Base-by-base conservation (phyloP, 2,113 vertebrate genomes). In the Mus spicilegus region DNA sequence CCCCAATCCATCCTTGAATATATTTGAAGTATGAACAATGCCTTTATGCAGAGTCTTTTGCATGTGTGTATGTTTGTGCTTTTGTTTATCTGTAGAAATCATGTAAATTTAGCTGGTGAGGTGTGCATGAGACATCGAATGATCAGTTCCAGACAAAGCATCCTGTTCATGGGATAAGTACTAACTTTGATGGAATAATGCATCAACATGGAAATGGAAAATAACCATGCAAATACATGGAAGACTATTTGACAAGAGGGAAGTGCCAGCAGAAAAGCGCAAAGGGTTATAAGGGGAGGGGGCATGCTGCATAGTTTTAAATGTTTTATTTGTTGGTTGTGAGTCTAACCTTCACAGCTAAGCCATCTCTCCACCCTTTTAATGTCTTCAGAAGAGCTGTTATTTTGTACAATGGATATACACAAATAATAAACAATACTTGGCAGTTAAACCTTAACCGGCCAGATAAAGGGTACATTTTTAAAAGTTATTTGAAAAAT, bases 121-220 rank as follows among this genome's bases (percentile, higher is more conserved):
- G 19, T 28, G 1, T 58, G 82, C 49, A 65, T 70, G 26, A 65
- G 78, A 89, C 67, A 82, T 22, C 61, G 5, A 56, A 77, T 7
- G 17, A 49, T 91, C 51, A 17, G 20, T 22, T 90, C 36, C 20
- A 28, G 70, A 33, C 22, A 97, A 93, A 84, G 39, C 11, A 84
- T n/a, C 13, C 49, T 63, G 61, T 58, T 4, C 51, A 26, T 92
- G 22, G 20, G 4, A 72, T 91, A n/a, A 39, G 2, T 4, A 93
- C 61, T 88, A 1, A 49, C 51, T 81, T 39, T 14, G 73, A 2
- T n/a, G 58, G 16, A 85, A 81, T 54, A 39, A 77, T 76, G 30
- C 3, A 56, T 69, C 7, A 42, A 73, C 58, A 20, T 17, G 39
- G 93, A 91, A 93, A 89, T 16, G 89, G 46, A 93, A 95, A 94